A percentile compares a stretch with the other conserved stretches of the same genome.
phyloP scores from a whole-genome alignment of 2,113 vertebrate species.

The Upupa epops region DNA sequence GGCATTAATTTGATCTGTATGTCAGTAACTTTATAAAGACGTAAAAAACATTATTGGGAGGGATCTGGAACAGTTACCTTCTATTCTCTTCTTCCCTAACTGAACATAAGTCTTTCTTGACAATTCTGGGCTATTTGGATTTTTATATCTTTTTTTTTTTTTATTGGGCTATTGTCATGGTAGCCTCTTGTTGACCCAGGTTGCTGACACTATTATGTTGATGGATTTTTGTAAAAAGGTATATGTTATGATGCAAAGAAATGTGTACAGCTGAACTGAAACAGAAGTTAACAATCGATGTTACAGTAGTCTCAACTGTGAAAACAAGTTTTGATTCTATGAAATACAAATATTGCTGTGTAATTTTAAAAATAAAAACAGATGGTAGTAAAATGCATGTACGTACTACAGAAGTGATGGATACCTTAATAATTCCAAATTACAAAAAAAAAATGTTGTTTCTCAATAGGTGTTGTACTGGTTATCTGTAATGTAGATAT shows the following conservation, averaged over 20 bases:
- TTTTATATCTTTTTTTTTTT: neutral
- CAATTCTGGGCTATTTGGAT: neutral
- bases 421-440: neutral
- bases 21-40: neutral
- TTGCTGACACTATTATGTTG: neutral
- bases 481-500: neutral
- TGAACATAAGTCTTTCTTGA: neutral
- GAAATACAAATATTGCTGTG: neutral
- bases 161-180: neutral
- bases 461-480: neutral
- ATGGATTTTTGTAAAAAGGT: neutral
- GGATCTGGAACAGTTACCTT: neutral
- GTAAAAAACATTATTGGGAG: neutral
- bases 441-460: neutral
- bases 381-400: neutral
- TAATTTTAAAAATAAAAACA: neutral
- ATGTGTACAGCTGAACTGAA: neutral
- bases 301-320: neutral
- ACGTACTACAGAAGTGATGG: neutral
- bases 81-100: neutral
- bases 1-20: neutral
- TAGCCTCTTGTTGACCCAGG: neutral
- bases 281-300: neutral
- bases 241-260: neutral
- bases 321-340: neutral